Evolutionary conservation across 2,888 invertebrate species (phyloP).

Genomic region (Penaeus monodon): DNA sequence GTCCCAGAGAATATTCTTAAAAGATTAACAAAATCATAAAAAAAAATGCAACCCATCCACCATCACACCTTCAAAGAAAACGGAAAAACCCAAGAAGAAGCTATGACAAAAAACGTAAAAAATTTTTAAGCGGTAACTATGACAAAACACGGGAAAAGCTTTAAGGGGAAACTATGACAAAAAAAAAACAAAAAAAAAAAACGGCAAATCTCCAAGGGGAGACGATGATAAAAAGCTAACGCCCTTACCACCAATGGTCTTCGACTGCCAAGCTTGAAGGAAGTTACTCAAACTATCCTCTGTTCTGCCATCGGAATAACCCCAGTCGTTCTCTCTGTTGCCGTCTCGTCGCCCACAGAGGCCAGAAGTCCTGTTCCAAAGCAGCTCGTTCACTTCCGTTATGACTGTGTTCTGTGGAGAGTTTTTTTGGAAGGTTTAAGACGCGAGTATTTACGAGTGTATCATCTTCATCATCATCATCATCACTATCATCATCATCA

Average conservation of each 20-base stretch:
- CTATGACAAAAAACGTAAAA: too few relatives aligned
- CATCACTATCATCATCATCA: too few relatives aligned
- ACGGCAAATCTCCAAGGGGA: neutral
- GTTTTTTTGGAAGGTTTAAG: neutral
- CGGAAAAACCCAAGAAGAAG: too few relatives aligned
- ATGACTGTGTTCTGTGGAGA: slow-evolving; percentile 76
- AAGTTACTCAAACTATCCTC: slow-evolving; percentile 71
- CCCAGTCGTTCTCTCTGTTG: slow-evolving; percentile 78
- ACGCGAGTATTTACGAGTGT: neutral
- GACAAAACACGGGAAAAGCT: too few relatives aligned
- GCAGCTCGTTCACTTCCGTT: slow-evolving; percentile 77
- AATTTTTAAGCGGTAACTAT: too few relatives aligned
- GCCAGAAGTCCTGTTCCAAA: slow-evolving; percentile 86
- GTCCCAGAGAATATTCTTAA: too few relatives aligned
- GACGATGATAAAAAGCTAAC: neutral
- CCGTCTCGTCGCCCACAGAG: slow-evolving; percentile 86
- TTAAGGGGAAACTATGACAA: neutral
- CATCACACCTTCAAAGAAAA: too few relatives aligned
- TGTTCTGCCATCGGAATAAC: slow-evolving; percentile 75
- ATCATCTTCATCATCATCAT: too few relatives aligned
- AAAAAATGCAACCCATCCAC: too few relatives aligned
- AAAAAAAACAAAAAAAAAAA: neutral
- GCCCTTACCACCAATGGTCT: slow-evolving; percentile 53
- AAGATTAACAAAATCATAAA: too few relatives aligned
- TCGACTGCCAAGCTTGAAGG: slow-evolving; percentile 69